Percentiles rank a stretch among this genome's conserved stretches.
These are phyloP conservation scores for Drosophila burlai DNA, from an alignment of 1,140 invertebrate species.

Conservation along the genomic window DNA sequence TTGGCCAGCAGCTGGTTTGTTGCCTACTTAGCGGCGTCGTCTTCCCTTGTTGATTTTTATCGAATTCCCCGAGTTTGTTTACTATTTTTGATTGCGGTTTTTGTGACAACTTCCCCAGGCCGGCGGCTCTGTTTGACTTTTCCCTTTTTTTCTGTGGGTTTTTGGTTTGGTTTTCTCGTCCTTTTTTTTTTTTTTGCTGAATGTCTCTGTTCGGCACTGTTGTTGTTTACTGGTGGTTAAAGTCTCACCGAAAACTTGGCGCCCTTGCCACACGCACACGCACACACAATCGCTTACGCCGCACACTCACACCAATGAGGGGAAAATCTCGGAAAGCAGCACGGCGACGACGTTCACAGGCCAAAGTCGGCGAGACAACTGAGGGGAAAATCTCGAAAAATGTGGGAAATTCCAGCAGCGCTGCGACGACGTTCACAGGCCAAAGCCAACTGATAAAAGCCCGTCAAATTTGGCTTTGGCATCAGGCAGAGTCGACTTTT, in stretches of 20 bases:
- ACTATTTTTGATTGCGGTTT: slow-evolving; percentile 46
- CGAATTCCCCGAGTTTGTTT: slow-evolving; percentile 34
- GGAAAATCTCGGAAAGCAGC: slow-evolving; percentile 25
- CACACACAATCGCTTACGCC: slow-evolving; percentile 1
- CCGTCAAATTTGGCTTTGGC: slow-evolving; percentile 45
- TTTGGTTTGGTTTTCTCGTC: slow-evolving; percentile 16
- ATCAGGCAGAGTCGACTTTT: neutral
- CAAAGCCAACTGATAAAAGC: slow-evolving; percentile 36
- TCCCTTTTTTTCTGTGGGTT: slow-evolving; percentile 8
- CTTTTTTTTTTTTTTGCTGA: slow-evolving; percentile 14
- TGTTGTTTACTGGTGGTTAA: slow-evolving; percentile 55
- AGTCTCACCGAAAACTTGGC: slow-evolving; percentile 68
- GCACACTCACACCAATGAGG: slow-evolving; percentile 19
- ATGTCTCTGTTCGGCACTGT: slow-evolving; percentile 48
- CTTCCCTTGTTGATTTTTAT: slow-evolving; percentile 29
- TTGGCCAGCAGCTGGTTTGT: slow-evolving; percentile 53
- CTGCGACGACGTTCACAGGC: slow-evolving; percentile 58
- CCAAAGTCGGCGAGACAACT: slow-evolving; percentile 63
- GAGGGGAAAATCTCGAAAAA: slow-evolving; percentile 7
- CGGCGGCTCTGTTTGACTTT: slow-evolving; percentile 28
- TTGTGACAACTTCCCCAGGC: slow-evolving; percentile 47
- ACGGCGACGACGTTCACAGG: slow-evolving; percentile 57
- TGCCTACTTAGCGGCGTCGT: slow-evolving; percentile 67
- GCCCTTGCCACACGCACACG: slow-evolving; percentile 56
- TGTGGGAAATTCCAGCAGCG: slow-evolving; percentile 28